These are phyloP conservation scores for Rhagonycha fulva DNA, from an alignment of 2,888 invertebrate species.

Conservation along the genomic window DNA sequence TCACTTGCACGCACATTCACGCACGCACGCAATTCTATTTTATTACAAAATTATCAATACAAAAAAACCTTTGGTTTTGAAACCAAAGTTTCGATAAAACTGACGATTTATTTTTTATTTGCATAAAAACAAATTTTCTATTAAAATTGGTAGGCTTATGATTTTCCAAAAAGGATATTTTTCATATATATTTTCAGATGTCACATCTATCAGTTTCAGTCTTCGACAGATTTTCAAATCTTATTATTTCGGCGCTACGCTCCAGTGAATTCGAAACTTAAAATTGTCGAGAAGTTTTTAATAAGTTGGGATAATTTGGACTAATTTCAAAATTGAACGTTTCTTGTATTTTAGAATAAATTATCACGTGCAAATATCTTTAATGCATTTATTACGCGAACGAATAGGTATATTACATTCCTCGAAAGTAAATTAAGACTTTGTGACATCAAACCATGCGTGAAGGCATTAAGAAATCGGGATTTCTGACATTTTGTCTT, in stretches of 20 bases:
- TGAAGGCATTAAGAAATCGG: not conserved
- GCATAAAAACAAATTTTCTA: not conserved
- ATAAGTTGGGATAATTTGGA: not conserved
- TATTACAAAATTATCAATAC: not conserved
- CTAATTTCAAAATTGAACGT: not conserved
- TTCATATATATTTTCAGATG: slow-evolving; percentile 14
- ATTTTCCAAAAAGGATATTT: not conserved
- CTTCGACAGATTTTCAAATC: slow-evolving; percentile 16
- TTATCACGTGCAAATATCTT: not conserved
- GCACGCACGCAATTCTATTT: not conserved
- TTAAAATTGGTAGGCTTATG: not conserved
- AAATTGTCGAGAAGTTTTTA: not conserved
- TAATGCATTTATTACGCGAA: not conserved
- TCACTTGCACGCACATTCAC: not conserved
- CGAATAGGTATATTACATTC: not conserved
- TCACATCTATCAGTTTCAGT: slow-evolving; percentile 16
- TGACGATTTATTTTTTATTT: not conserved
- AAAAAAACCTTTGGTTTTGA: not conserved
- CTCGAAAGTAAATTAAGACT: not conserved
- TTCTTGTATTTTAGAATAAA: not conserved
- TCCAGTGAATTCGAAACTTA: slow-evolving; percentile 7
- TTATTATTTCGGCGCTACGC: slow-evolving; percentile 14
- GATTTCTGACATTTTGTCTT: not conserved
- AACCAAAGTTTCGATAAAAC: not conserved
- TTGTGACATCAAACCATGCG: not conserved